phyloP scores from a whole-genome alignment of 1,140 invertebrate species.

The Cyclina sinensis region DNA sequence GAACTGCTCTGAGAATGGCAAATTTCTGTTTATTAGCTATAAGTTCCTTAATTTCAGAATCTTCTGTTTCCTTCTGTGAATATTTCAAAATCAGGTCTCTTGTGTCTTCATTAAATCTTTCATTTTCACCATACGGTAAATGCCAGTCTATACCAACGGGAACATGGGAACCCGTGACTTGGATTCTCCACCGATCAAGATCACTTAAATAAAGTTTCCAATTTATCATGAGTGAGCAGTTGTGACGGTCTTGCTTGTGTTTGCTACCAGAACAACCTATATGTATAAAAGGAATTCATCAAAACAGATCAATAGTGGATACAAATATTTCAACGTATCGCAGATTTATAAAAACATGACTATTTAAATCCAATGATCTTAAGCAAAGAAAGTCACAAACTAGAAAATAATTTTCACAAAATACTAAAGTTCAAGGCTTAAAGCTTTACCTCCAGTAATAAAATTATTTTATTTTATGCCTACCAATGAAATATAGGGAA shows the following conservation, averaged over 20 bases:
- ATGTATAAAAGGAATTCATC: too few species aligned
- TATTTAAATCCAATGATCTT: too few species aligned
- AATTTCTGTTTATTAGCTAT: constrained; percentile 42
- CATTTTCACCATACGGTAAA: constrained; percentile 56
- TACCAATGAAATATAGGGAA: too few species aligned
- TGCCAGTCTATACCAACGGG: constrained; percentile 72
- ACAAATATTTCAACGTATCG: too few species aligned
- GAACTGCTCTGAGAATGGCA: constrained; percentile 18
- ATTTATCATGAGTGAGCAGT: constrained; percentile 80
- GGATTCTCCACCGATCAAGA: constrained; percentile 80
- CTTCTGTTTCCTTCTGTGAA: constrained; percentile 1
- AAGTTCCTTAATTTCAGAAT: constrained; percentile 41
- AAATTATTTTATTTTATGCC: too few species aligned
- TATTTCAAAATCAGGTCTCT: constrained; percentile 50
- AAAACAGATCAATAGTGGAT: too few species aligned
- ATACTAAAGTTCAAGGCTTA: too few species aligned
- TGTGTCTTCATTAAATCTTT: constrained; percentile 60
- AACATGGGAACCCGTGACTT: constrained; percentile 78
- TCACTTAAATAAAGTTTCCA: constrained; percentile 81
- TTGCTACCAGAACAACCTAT: constrained; percentile 79
- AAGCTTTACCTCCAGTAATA: too few species aligned
- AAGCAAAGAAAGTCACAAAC: too few species aligned
- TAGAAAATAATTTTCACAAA: too few species aligned
- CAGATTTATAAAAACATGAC: too few species aligned
- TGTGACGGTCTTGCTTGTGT: constrained; percentile 83